These are phyloP conservation scores for Peromyscus attwateri DNA, from an alignment of 2,797 vertebrate species.

Conservation along the genomic window DNA sequence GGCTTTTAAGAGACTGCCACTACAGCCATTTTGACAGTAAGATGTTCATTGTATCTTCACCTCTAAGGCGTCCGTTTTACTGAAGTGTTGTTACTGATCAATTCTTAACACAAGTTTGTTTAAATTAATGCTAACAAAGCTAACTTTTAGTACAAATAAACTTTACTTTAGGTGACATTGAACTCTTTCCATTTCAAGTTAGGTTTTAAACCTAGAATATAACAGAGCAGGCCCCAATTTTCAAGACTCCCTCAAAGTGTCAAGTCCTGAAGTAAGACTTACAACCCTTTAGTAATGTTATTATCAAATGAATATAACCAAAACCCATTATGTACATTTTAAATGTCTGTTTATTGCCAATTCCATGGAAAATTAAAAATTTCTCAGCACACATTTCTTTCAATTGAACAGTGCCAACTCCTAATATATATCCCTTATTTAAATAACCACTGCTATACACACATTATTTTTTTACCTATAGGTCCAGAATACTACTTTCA, in stretches of 20 bases:
- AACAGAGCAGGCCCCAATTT: slow-evolving; percentile 47
- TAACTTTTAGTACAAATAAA: slow-evolving; percentile 16
- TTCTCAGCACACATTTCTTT: slow-evolving; percentile 61
- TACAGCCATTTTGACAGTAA: slow-evolving; percentile 23
- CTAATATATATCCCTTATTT: slow-evolving; percentile 10
- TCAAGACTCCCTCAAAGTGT: slow-evolving; percentile 53
- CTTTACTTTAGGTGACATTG: slow-evolving; percentile 7
- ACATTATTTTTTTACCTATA: slow-evolving; percentile 60
- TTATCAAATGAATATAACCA: slow-evolving; percentile 56
- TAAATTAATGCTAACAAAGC: slow-evolving; percentile 28
- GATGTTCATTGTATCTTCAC: slow-evolving; percentile 4
- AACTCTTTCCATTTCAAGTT: slow-evolving; percentile 28
- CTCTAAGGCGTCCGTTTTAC: slow-evolving; percentile 59
- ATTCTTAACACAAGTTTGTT: slow-evolving; percentile 25
- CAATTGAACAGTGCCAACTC: slow-evolving; percentile 30
- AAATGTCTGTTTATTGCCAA: slow-evolving; percentile 48
- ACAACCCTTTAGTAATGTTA: slow-evolving; percentile 18
- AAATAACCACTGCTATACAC: slow-evolving; percentile 1
- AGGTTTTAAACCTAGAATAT: slow-evolving; percentile 52
- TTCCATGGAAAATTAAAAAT: not conserved
- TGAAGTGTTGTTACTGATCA: slow-evolving; percentile 70
- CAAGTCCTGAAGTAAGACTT: slow-evolving; percentile 45
- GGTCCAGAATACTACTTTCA: slow-evolving; percentile 46
- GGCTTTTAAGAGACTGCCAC: not conserved
- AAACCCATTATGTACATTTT: slow-evolving; percentile 48